These are phyloP conservation scores for Carassius carassius DNA, from an alignment of 2,113 vertebrate genomes.

Conservation along the genomic window DNA sequence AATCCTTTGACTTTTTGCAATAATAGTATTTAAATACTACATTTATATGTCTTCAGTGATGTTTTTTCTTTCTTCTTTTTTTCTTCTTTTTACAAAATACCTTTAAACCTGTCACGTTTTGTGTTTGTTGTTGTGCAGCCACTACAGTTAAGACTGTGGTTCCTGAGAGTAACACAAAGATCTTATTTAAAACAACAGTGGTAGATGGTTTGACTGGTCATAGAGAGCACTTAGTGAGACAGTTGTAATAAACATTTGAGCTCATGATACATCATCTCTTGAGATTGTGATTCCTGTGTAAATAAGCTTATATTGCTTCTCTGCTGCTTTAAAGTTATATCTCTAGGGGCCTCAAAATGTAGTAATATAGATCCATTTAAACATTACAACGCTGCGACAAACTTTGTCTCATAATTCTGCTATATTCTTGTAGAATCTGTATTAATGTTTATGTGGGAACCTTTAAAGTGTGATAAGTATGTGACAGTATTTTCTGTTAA, in stretches of 20 bases:
- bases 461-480: not conserved
- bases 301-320: not conserved
- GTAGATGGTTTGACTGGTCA: not conserved
- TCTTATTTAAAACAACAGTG: constrained; percentile 5
- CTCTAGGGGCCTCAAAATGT: not conserved
- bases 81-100: not conserved
- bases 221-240: not conserved
- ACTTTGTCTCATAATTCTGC: not conserved
- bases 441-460: not conserved
- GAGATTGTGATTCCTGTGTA: not conserved
- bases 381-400: not conserved
- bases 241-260: not conserved
- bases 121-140: not conserved
- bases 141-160: not conserved
- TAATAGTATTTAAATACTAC: not conserved
- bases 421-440: not conserved
- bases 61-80: not conserved
- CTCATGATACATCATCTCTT: not conserved
- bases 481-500: too few relatives aligned
- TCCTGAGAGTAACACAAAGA: not conserved
- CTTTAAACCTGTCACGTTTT: not conserved
- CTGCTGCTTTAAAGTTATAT: not conserved
- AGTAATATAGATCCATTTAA: not conserved
- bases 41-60: not conserved
- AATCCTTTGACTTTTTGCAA: not conserved